Base-by-base conservation (phyloP, 2,888 invertebrate species). In the Agelastica alni region DNA sequence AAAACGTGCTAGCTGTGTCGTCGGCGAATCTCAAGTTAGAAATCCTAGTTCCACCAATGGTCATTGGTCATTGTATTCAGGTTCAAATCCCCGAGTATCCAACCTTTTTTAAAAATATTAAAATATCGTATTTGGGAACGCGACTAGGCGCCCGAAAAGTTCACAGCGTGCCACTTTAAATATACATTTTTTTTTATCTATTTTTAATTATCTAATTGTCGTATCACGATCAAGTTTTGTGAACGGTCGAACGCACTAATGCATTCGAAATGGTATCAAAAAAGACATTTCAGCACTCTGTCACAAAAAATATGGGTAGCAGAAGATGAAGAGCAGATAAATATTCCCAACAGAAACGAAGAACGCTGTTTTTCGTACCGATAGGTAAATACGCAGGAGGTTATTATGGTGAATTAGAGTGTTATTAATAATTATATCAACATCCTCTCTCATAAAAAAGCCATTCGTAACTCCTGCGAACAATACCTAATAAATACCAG, bases 401-500 rank as follows among this genome's bases (percentile, higher is more conserved):
- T 41, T 49, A 41, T 49, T 37, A 42, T 32, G 32, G 32, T 41
- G 22, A 32, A 49, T 49, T 49, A 41, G 26, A 49, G 41, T 31
- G 31, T 59, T 56, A 56, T 60, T 55, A 55, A 54, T 55, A 57
- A 57, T 60, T 53, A 60, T 51, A 56, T 57, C 59, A 52, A 67
- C 69, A 68, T 71, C 69, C 69, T 69, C 67, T 66, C 68, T 65
- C 5, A 7, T 13, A 41, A 67, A 66, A 66, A 61, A 58, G 43
- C 58, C 61, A 64, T 67, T 66, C 64, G 67, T 67, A 68, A 70
- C 68, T 67, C 68, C 53, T 61, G 61, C 66, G 63, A 70, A 73
- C 73, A 74, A 73, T 73, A 68, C 70, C 66, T 64, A 70, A 70
- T 73, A 73, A 73, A 73, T 73, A 71, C 59, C 54, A 61, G 64